A percentile compares a stretch with the other conserved stretches of the same genome.
Conservation (phyloP, 1,140 invertebrate genomes). For the Bombus sylvicola region DNA sequence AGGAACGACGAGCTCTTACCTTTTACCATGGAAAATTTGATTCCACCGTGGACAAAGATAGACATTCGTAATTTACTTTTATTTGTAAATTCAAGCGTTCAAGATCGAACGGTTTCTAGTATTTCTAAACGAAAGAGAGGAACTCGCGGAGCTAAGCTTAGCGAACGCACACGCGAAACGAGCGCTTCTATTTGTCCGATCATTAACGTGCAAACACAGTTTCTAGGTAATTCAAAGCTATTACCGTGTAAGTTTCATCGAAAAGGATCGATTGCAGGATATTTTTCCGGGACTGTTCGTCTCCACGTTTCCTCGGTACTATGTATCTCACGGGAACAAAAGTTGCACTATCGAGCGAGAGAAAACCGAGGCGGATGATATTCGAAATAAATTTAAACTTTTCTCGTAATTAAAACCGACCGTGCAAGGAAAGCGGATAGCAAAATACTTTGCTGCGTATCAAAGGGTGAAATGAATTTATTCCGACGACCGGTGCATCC, state of each 20-base stretch:
- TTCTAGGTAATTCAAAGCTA: background rate
- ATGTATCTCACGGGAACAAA: background rate
- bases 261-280: background rate
- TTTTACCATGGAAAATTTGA: background rate
- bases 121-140: background rate
- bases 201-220: background rate
- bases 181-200: background rate
- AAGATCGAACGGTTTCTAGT: background rate
- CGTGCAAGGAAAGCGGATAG: background rate
- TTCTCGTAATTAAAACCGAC: constrained; percentile 15
- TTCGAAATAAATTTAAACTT: constrained; percentile 13
- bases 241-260: constrained; percentile 4
- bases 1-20: background rate
- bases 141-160: background rate
- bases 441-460: constrained; percentile 17
- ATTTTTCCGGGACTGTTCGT: background rate
- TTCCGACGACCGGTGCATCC: constrained; percentile 16
- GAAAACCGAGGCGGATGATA: background rate
- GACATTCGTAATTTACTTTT: background rate
- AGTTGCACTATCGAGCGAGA: background rate
- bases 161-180: too few relatives aligned
- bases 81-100: background rate
- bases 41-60: background rate
- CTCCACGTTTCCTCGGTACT: background rate
- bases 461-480: constrained; percentile 43